Evolutionary conservation across 2,888 invertebrate species (phyloP), one percentile per base, ranked within the genome.

Genomic region (Koerneria pararmatus): DNA sequence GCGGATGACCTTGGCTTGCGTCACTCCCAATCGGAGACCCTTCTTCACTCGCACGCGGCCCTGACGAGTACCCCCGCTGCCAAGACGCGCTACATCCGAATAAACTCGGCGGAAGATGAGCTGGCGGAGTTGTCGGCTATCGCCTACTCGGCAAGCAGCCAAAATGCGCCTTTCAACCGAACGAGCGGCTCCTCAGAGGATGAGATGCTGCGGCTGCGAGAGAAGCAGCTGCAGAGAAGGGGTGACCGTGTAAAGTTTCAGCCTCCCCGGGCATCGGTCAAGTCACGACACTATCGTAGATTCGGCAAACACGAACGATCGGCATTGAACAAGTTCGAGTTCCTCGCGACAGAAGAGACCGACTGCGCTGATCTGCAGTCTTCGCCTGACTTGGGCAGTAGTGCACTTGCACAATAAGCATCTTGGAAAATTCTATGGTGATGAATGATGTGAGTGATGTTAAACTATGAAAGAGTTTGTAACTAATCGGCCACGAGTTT

Each of bases 281-380:
- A 60, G 46, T 41, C 41, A 48, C 41, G 48, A 29, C 60, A 60
- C 46, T 60, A 41, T n/a, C 15, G 29, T 48, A 49, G 62, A 62
- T 62, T 51, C 62, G 35, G 62, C 35, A 62, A 62, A 35, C 62
- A 19, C 51, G 62, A 62, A 53, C 49, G 53, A 11, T 51, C 51
- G 8, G 62, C 62, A 8, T 53, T 62, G 34, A 53, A 49, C 15
- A 27, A 22, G 1, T 62, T 51, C 27, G 19, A 19, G 3, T 62
- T 62, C n/a, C 62, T 62, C 35, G 53, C 49, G 22, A 6, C 31
- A n/a, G 62, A 62, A 24, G 24, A 34, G 5, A 60, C 60, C 19
- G 60, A 60, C 29, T 31, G 41, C 46, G 48, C 46, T 46, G 60
- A 48, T 5, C 31, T 60, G 41, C 60, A 48, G 6, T 60, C 60